Evolutionary conservation across 2,113 vertebrate genomes (phyloP).

Genomic region (Oncorhynchus keta): DNA sequence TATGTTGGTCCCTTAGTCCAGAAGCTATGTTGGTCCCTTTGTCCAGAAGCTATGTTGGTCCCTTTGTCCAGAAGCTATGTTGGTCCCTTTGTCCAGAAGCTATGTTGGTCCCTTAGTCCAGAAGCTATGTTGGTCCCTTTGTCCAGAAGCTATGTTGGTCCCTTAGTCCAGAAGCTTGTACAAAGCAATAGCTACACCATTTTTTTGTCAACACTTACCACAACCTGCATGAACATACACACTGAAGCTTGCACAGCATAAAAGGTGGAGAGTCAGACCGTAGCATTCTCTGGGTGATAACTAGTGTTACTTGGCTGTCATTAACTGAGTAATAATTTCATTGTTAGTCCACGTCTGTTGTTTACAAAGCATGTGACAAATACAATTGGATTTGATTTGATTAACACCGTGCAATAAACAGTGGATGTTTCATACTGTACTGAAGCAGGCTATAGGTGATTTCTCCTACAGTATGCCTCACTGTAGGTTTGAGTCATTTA

Average conservation of each 20-base stretch:
- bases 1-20: not conserved
- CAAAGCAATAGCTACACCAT: not conserved
- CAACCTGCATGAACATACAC: conserved; percentile 44
- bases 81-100: not conserved
- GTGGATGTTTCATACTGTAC: no score
- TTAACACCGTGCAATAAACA: not conserved
- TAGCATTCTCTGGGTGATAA: not conserved
- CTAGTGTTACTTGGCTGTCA: not conserved
- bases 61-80: not conserved
- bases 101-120: not conserved
- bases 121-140: not conserved
- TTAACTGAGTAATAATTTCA: no score
- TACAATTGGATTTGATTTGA: no score
- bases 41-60: not conserved
- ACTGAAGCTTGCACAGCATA: conserved; percentile 26
- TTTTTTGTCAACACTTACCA: conserved; percentile 17
- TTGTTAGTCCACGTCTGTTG: no score
- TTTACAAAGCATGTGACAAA: no score
- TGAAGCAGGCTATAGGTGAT: conserved; percentile 15
- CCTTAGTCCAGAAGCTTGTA: not conserved
- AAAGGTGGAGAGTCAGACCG: conserved; percentile 13
- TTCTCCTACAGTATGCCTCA: conserved; percentile 27
- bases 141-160: not conserved
- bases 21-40: not conserved
- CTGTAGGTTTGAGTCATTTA: conserved; percentile 12